These are phyloP conservation scores for Dendrolimus pini DNA, from an alignment of 2,888 invertebrate genomes.

Conservation along the genomic window DNA sequence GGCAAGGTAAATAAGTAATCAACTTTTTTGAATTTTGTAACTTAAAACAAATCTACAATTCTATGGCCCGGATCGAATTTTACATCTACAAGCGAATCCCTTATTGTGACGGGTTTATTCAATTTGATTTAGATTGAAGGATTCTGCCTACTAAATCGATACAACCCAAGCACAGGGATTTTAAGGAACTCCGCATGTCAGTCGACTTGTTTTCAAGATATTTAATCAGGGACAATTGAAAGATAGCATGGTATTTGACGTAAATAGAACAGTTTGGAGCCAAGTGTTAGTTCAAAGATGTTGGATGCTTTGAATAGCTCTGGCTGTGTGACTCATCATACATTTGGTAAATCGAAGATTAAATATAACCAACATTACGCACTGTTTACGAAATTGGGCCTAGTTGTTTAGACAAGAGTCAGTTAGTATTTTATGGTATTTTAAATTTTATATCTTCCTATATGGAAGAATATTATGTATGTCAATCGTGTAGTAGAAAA, in stretches of 20 bases:
- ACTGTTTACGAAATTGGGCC: slow-evolving; percentile 22
- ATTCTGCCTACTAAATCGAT: neutral
- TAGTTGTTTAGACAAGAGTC: slow-evolving; percentile 1
- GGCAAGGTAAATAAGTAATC: no score
- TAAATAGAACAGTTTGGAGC: slow-evolving; percentile 48
- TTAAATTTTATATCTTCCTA: no score
- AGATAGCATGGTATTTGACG: slow-evolving; percentile 25
- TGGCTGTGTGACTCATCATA: slow-evolving; percentile 51
- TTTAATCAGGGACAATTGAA: slow-evolving; percentile 20
- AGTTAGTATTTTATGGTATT: no score
- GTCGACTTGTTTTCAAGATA: slow-evolving; percentile 8
- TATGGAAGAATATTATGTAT: no score
- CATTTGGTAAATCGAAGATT: slow-evolving; percentile 67
- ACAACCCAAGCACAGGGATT: neutral
- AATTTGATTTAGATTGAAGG: neutral
- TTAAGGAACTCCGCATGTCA: neutral
- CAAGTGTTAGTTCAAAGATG: slow-evolving; percentile 53
- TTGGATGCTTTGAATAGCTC: slow-evolving; percentile 50
- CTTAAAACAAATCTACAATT: no score
- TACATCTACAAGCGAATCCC: neutral
- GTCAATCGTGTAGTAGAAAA: no score
- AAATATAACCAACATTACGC: slow-evolving; percentile 42
- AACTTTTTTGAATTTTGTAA: no score
- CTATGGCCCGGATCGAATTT: neutral
- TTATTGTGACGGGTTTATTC: neutral